Percentiles rank a stretch among this genome's conserved stretches.
These are phyloP conservation scores for Apotomis betuletana DNA, from an alignment of 2,888 invertebrate species.

Conservation along the genomic window DNA sequence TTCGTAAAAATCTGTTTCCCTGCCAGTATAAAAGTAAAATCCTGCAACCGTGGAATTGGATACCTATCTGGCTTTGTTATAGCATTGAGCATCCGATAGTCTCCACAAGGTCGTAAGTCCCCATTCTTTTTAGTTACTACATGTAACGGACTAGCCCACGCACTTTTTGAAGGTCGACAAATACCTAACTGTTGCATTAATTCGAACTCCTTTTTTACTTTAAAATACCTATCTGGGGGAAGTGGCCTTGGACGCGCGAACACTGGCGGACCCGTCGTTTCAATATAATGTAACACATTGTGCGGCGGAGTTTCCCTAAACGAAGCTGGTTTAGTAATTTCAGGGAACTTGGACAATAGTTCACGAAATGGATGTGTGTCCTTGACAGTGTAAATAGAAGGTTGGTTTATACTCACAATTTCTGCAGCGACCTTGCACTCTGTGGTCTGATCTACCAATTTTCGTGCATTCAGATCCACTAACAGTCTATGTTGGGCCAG, in stretches of 20 bases:
- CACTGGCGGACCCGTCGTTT: background rate
- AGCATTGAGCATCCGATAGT: conserved; percentile 56
- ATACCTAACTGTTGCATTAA: conserved; percentile 51
- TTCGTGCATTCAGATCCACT: conserved; percentile 33
- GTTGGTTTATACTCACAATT: conserved; percentile 1
- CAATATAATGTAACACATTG: conserved; percentile 1
- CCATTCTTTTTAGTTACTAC: conserved; percentile 44
- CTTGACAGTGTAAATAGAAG: no score
- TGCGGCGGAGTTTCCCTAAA: no score
- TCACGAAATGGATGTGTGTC: no score
- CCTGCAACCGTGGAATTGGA: conserved; percentile 52
- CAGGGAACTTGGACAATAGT: no score
- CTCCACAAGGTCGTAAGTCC: conserved; percentile 49
- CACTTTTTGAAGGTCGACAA: conserved; percentile 52
- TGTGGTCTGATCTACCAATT: conserved; percentile 38
- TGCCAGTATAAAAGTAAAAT: conserved; percentile 46
- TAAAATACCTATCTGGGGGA: conserved; percentile 17
- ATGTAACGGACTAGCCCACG: conserved; percentile 56
- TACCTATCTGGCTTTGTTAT: conserved; percentile 53
- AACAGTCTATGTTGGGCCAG: conserved; percentile 36
- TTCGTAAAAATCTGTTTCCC: conserved; percentile 9
- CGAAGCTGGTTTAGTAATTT: no score
- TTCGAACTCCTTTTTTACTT: conserved; percentile 24
- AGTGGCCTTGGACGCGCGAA: conserved; percentile 8
- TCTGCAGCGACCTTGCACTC: conserved; percentile 15